Conservation (phyloP, 1,140 invertebrate species). For the Popillia japonica region DNA sequence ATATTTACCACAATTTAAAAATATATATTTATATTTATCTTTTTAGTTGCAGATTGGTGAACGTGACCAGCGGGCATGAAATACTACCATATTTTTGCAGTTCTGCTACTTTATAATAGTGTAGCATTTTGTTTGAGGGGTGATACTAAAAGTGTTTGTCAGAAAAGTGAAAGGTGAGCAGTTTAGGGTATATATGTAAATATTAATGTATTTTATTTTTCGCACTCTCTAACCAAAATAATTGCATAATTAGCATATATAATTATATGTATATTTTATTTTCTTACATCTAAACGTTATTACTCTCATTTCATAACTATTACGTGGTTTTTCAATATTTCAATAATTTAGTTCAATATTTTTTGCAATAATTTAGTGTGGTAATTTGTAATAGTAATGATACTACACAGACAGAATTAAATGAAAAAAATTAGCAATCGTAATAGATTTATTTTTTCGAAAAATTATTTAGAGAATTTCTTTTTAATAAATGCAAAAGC, state of each 20-base stretch:
- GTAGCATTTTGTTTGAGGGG: neutral
- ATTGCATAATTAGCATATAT: no score
- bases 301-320: no score
- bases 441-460: no score
- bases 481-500: no score
- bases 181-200: neutral
- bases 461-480: no score
- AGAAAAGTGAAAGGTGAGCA: neutral
- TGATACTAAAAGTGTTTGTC: neutral
- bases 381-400: no score
- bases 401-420: no score
- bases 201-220: neutral
- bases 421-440: no score
- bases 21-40: neutral
- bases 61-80: neutral
- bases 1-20: neutral
- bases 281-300: neutral
- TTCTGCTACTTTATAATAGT: neutral
- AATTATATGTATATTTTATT: neutral
- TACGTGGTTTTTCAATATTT: no score
- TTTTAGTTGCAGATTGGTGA: neutral
- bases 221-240: no score
- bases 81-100: neutral
- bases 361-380: no score
- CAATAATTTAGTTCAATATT: no score